Evolutionary conservation across 2,888 invertebrate genomes (phyloP), one percentile per base, ranked within the genome.

Genomic region (Oasisia sp.): DNA sequence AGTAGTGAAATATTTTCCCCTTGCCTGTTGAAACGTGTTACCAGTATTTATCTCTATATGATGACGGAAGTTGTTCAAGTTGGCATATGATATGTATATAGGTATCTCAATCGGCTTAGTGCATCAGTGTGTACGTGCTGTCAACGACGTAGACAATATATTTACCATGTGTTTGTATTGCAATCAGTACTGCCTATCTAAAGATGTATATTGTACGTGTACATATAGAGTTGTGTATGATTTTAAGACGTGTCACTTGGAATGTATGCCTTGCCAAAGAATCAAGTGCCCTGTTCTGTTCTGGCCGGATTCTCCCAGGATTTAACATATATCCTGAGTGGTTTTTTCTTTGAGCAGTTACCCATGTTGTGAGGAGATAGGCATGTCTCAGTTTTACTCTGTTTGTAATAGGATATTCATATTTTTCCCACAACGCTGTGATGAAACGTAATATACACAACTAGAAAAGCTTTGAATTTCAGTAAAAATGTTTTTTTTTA

Each of bases 121-220:
- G 74, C 74, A 19, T 27, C 14, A 7, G 27, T 74, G 19, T 74
- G 19, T 27, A 27, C 74, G 74, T 74, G 74, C 74, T 19, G 74
- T 4, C 27, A 74, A 74, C 19, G 27, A 27, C 27, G 27, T 74
- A 74, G 27, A 74, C 74, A 27, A 27, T 74, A 27, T 74, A 74
- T 74, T 74, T 74, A 74, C 27, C 74, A 74, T 19, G 74, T 5
- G 74, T 27, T 74, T 74, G 27, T 74, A 74, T 74, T 74, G 74
- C n/a, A 74, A 74, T 74, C 74, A 74, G n/a, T 74, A 74, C 74
- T 74, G 74, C n/a, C 74, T 74, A 74, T 74, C 19, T 74, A 74
- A 74, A 74, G 19, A 74, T 74, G 74, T 74, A 74, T 74, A 74
- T 74, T 74, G 74, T 74, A 27, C 74, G 27, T 74, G 74, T 74